Base-by-base conservation (phyloP, 37 sponge, comb jelly and placozoan species). In the Spongia lamella region DNA sequence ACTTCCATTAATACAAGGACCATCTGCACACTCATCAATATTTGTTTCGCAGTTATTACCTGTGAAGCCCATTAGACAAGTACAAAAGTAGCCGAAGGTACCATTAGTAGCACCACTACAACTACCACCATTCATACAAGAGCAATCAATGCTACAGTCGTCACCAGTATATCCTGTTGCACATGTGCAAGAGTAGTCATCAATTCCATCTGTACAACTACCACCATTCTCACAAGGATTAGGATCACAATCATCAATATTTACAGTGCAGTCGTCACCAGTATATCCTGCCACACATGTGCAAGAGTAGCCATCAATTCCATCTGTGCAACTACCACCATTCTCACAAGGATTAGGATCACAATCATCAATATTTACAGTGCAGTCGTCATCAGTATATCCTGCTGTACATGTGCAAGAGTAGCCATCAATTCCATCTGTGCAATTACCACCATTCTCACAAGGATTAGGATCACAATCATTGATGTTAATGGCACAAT, bases 361-460 rank as follows among this genome's bases (percentile, higher is more conserved):
- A 34, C 70, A 68, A 3, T 27, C 37, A 39, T 36, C 49, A 13
- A 68, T 38, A 38, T 40, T 19, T 7, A 13, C 16, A 7, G 9
- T 21, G 39, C 70, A 68, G n/a, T 34, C 4, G 3, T 68, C 49
- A 27, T 21, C 70, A 40, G 70, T 68, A 50, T 43, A 90, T 26
- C 85, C 80, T n/a, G 67, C 52, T 13, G 35, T 3, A 56, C 89
- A 88, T 1, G 19, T 33, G 30, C 87, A 86, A 1, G 27, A 2
- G 53, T 53, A 86, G 53, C 61, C 62, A 29, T 53, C 75, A 43
- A 73, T 6, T 43, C 37, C 19, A 52, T 86, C 80, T 15, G 47
- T 79, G 67, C 86, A 86, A 21, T 7, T 78, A 17, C 73, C 78
- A 21, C 40, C 57, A 73, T 81, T 81, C 71, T 62, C 53, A 40